These are phyloP conservation scores for Drosophila bocki DNA, from an alignment of 1,140 invertebrate genomes.

Conservation along the genomic window DNA sequence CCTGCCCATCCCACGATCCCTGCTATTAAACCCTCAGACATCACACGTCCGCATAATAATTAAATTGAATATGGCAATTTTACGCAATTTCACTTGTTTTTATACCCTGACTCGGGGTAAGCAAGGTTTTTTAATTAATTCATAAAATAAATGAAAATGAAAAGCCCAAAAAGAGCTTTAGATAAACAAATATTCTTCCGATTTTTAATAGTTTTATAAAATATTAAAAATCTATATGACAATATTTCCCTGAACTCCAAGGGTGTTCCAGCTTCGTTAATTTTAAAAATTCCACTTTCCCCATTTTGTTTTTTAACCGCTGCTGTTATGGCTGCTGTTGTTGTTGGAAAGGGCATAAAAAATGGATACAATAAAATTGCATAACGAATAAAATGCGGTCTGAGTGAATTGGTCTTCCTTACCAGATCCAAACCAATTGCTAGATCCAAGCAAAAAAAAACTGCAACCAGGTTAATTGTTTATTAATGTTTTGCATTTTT, in stretches of 20 bases:
- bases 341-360: constrained; percentile 39
- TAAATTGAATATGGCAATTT: constrained; percentile 71
- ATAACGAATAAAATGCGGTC: constrained; percentile 72
- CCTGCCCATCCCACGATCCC: constrained; percentile 15
- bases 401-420: constrained; percentile 28
- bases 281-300: not conserved
- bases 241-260: not conserved
- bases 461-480: constrained; percentile 56
- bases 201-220: not conserved
- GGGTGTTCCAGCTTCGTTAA: not conserved
- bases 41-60: constrained; percentile 55
- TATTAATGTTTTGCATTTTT: constrained; percentile 61
- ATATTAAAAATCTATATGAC: not conserved
- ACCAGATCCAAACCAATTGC: constrained; percentile 18
- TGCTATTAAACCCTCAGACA: constrained; percentile 32
- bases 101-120: not conserved
- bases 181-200: no score
- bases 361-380: constrained; percentile 69
- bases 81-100: constrained; percentile 43
- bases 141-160: no score
- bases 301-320: not conserved
- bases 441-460: constrained; percentile 27
- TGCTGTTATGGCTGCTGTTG: constrained; percentile 34
- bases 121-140: no score
- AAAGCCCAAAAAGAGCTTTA: not conserved